Evolutionary conservation across 2,888 invertebrate species (phyloP), one percentile per base, ranked within the genome.

Genomic region (Apamea epomidion): DNA sequence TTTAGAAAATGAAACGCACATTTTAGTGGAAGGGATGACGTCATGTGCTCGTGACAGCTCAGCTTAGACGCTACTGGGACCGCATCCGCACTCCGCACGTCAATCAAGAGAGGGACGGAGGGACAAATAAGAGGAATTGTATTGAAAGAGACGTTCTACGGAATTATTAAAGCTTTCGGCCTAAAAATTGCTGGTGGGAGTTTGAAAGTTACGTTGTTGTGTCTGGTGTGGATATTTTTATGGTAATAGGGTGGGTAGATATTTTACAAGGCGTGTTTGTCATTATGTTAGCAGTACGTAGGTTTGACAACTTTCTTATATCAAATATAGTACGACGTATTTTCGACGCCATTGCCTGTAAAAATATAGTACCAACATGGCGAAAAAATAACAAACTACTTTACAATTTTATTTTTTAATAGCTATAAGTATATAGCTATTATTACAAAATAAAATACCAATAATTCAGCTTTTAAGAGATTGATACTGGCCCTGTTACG

Each of bases 1-100:
- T 90, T 90, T 86, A 84, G 87, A 88, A 89, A 88, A 89, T 89
- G 90, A 85, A 87, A 88, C 78, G 90, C 90, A 91, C 92, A 91
- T 92, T 92, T 91, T 89, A 87, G 89, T 90, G 87, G 85, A 85
- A 71, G 72, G 80, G 65, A 79, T 84, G 81, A 76, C 82, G 93
- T 90, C 92, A 91, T 89, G 91, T 94, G 94, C 91, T 92, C 91
- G 78, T 91, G 94, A 92, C 94, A 94, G 92, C 91, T 89, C 91
- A 91, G 90, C 87, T 88, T 88, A 89, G 92, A 88, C 90, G 90
- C 91, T 92, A 91, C 92, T 91, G 93, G 88, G 91, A 86, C 90
- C 91, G 87, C 90, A 89, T 88, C 90, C 90, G 87, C 83, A 88
- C 89, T 88, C 90, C 89, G 85, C 83, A 87, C 89, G 92, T 93